Evolutionary conservation across 2,113 vertebrate species (phyloP), one percentile per base, ranked within the genome.

Genomic region (Phainopepla nitens): DNA sequence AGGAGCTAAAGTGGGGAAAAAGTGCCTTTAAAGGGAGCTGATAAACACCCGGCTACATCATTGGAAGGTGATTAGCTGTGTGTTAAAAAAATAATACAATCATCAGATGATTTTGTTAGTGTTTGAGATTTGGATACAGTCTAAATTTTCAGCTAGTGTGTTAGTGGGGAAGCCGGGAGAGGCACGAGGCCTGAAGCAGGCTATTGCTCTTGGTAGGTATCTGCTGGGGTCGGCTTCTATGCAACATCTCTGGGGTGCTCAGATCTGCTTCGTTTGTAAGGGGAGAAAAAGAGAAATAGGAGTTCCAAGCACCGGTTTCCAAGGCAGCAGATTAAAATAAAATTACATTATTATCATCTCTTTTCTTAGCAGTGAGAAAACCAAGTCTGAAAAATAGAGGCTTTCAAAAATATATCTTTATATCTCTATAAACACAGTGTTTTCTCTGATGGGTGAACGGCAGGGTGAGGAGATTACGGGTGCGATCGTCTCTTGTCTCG

Each of bases 401-500:
- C 92, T 97, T 96, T 96, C 92, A 97, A 97, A 97, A 97, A 97
- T 97, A 97, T 97, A 97, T 97, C 91, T 97, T 97, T 97, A 96
- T 95, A 93, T 97, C 96, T 95, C 96, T 97, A 97, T 97, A 96
- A 95, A 97, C 97, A 97, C 97, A 97, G 97, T 97, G 95, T 97
- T 94, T 96, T 82, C 95, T 96, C 95, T 93, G 93, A 96, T 95
- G 28, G 47, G 93, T 96, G 87, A 97, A 73, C 5, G 54, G 81
- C 84, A 95, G 76, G 95, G 78, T 97, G 88, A 97, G 93, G 85
- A 94, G 80, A 92, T 96, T 89, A 94, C 61, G 27, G 90, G 84
- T 88, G 94, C 96, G 83, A 94, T 73, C 14, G 0, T 89, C 91
- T 93, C 87, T 91, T 25, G 33, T 94, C 86, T 83, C 49, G 4